phyloP scores from a whole-genome alignment of 2,113 vertebrate species.

The Tragelaphus scriptus region DNA sequence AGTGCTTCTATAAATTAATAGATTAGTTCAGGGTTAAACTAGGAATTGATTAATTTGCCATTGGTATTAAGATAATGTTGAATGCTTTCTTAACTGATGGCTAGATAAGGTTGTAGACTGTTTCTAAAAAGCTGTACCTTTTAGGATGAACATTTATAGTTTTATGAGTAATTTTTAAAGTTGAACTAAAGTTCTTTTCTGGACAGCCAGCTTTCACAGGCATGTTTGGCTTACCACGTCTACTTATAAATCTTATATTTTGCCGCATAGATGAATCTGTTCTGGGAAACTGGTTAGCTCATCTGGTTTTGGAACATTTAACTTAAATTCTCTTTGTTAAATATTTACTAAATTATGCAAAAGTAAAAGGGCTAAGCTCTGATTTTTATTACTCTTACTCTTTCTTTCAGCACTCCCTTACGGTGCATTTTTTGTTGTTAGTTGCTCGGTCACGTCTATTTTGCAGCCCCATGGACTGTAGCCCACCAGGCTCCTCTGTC shows the following conservation, averaged over 20 bases:
- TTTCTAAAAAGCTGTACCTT: background rate
- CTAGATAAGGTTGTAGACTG: background rate
- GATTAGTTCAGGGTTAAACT: background rate
- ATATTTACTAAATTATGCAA: background rate
- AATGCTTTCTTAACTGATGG: background rate
- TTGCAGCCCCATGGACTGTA: background rate
- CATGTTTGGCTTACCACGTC: background rate
- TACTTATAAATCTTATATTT: background rate
- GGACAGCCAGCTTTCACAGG: background rate
- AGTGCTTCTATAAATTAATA: background rate
- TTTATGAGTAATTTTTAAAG: background rate
- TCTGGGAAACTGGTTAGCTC: background rate
- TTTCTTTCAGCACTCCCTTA: background rate
- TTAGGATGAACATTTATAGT: background rate
- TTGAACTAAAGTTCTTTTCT: background rate
- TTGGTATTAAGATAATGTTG: background rate
- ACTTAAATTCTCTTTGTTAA: background rate
- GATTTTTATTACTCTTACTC: background rate
- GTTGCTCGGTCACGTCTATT: background rate
- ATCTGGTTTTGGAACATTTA: background rate
- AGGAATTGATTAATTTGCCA: background rate
- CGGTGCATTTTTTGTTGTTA: background rate
- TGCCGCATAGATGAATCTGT: background rate
- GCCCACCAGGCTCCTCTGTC: background rate
- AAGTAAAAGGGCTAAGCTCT: background rate